phyloP scores from a whole-genome alignment of 1,140 invertebrate genomes.

The Eufriesea mexicana region DNA sequence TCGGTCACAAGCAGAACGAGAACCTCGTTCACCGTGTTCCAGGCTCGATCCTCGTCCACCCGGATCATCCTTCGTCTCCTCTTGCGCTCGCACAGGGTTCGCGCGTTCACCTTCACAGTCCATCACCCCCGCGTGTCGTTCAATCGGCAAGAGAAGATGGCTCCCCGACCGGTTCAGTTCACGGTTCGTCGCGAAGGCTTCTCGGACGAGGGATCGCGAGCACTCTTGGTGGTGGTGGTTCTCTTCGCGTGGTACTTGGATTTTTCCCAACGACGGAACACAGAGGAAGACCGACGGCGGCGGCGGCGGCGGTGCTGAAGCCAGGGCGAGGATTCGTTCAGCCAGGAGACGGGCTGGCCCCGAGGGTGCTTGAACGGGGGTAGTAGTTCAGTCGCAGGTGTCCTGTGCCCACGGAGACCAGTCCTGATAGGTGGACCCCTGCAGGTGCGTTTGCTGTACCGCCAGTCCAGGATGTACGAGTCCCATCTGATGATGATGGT shows the following conservation, averaged over 20 bases:
- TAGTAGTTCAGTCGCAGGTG: slow-evolving; percentile 75
- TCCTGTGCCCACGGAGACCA: slow-evolving; percentile 78
- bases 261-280: background rate
- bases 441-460: slow-evolving; percentile 67
- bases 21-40: slow-evolving; percentile 12
- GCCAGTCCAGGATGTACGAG: slow-evolving; percentile 73
- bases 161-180: too few species aligned
- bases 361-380: background rate
- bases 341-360: background rate
- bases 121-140: too few species aligned
- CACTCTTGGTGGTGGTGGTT: too few species aligned
- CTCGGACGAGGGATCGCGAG: too few species aligned
- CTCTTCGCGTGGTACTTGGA: too few species aligned
- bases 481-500: slow-evolving; percentile 74
- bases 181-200: too few species aligned
- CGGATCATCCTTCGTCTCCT: background rate
- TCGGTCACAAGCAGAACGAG: background rate
- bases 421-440: slow-evolving; percentile 76
- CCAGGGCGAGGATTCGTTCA: background rate
- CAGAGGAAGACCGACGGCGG: background rate
- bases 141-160: background rate
- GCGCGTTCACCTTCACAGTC: background rate
- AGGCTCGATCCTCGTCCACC: background rate
- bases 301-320: background rate
- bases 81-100: background rate